Base-by-base conservation (phyloP, 2,888 invertebrate species). In the Erynnis tages region DNA sequence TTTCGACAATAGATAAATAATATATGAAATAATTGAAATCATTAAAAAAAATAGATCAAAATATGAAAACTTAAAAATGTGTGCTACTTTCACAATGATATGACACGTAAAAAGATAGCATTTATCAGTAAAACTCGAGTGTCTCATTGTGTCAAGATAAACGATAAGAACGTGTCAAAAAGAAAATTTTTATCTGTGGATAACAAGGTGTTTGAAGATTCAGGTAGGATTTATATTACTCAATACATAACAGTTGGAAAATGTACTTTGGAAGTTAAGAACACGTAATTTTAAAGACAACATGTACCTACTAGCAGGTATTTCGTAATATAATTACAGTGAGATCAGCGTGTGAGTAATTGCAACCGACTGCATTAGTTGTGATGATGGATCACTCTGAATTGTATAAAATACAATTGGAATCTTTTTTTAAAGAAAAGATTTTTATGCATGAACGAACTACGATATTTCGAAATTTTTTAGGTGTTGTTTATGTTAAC, bases 71-170 rank as follows among this genome's bases (percentile, higher is more conserved):
- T 19, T 37, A 19, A 23, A 8, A 25, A 40, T 23, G 25, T 23
- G 14, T 14, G 19, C 23, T 34, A 25, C 49, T 49, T 41, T 49
- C 49, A 48, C 34, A 41, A 27, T 13, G 25, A 48, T 23, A 40
- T 1, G 13, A 23, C 11, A 5, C 3, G 8, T 14, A 21, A 32
- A 41, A 23, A 25, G 25, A 10, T 32, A 32, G n/a, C 21, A 17
- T 13, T n/a, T 49, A 49, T 49, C 49, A 40, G 32, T 11, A 27
- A 40, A 49, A 41, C 41, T 49, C 2, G 14, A 40, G 38, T 23
- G 25, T 49, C 41, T 34, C 48, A n/a, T 30, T 23, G 41, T 34
- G 41, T 49, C 49, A 41, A 41, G 41, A 49, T 49, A 49, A 47
- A 10, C 25, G 25, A 41, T 49, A 45, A 14, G 23, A 34, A 2